Evolutionary conservation across 92 coral and sea anemone genomes (phyloP).

Genomic region (Umimayanthus chanpuru): DNA sequence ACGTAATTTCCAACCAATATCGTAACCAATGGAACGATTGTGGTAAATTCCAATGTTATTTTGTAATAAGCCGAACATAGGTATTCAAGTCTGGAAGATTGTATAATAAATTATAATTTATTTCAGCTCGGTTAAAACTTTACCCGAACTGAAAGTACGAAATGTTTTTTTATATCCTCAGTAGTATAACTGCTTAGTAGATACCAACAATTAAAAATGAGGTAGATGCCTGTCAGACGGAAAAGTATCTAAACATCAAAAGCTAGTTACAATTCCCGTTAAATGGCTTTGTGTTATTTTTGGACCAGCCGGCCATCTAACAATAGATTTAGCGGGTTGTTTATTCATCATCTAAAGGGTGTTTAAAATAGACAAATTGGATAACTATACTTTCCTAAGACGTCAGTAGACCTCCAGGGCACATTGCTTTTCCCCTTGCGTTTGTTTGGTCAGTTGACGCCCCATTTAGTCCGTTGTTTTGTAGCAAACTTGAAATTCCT

Average conservation of each 20-base stretch:
- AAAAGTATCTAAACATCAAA: no score
- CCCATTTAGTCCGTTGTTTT: background rate
- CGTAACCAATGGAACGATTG: background rate
- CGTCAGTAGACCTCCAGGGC: background rate
- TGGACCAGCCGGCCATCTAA: no score
- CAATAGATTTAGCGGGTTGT: background rate
- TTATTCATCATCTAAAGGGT: background rate
- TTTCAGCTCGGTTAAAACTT: background rate
- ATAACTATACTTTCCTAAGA: no score
- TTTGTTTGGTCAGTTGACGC: background rate
- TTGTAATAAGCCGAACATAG: background rate
- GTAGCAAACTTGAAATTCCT: background rate
- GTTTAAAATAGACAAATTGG: background rate
- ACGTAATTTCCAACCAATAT: background rate
- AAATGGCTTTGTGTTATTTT: no score
- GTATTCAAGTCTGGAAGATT: background rate
- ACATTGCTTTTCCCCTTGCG: background rate
- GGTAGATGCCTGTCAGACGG: no score
- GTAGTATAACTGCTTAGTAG: no score
- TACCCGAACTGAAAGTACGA: no score
- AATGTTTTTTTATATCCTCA: no score
- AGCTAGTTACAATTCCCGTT: no score
- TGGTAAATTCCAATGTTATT: background rate
- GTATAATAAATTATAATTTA: no score
- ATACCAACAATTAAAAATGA: no score